Percentiles rank a stretch among this genome's conserved stretches.
Evolutionary conservation across 2,888 invertebrate species (phyloP).

Genomic region (Molanna angustata): DNA sequence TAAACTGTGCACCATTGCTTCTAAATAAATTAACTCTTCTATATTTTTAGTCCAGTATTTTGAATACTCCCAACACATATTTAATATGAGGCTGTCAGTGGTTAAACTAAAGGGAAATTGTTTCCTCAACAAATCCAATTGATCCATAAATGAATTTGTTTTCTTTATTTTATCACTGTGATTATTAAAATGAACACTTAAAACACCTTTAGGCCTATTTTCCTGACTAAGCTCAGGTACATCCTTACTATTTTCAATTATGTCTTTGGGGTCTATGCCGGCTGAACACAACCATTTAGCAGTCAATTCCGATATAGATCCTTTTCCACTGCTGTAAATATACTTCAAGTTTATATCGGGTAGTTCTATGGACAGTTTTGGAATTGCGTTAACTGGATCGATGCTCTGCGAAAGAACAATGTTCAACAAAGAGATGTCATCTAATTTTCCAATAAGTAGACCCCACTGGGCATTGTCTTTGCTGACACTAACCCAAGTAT

Average conservation of each 20-base stretch:
- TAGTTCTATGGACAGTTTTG: conserved; percentile 54
- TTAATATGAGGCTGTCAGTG: conserved; percentile 73
- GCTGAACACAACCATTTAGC: conserved; percentile 81
- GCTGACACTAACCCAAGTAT: conserved; percentile 78
- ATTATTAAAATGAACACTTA: conserved; percentile 17
- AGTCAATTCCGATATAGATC: conserved; percentile 85
- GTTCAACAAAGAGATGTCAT: conserved; percentile 80
- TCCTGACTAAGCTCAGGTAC: conserved; percentile 31
- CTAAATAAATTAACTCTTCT: conserved; percentile 61
- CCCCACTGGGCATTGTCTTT: conserved; percentile 87
- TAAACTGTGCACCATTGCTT: conserved; percentile 70
- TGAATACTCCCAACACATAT: conserved; percentile 91
- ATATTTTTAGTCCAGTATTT: conserved; percentile 82
- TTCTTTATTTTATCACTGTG: background rate
- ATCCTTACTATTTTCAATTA: conserved; percentile 47
- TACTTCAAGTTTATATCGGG: conserved; percentile 65
- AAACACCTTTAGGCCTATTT: conserved; percentile 24
- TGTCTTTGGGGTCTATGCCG: conserved; percentile 64
- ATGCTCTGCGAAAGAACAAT: conserved; percentile 61
- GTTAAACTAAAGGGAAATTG: conserved; percentile 87
- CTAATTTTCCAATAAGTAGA: conserved; percentile 80
- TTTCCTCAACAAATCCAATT: conserved; percentile 62
- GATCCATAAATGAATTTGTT: conserved; percentile 41
- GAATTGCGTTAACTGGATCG: conserved; percentile 43
- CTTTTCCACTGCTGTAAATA: conserved; percentile 64